Evolutionary conservation across 2,113 vertebrate species (phyloP), one percentile per base, ranked within the genome.

Genomic region (Anolis sagrei): DNA sequence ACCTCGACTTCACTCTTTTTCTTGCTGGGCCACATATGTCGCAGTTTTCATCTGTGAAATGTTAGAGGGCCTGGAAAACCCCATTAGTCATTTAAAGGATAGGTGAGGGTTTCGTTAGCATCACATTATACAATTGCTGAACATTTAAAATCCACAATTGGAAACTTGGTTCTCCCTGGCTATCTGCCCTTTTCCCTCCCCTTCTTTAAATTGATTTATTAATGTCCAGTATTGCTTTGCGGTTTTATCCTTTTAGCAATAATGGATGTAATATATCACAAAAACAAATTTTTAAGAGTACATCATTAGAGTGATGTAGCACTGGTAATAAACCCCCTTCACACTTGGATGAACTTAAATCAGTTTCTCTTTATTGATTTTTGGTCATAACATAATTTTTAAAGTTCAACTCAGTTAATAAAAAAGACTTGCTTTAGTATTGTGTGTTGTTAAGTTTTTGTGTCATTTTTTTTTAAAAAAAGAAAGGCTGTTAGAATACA

Each of bases 321-420:
- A 91, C 95, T 95, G 89, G 97, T 97, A 97, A 97, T 97, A 97
- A 97, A 97, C 95, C 95, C 62, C 95, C 95, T 97, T 97, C 96
- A 97, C 96, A 97, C 96, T 96, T 92, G 95, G 93, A 95, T 97
- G 96, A 97, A 96, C 96, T 97, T 97, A 97, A 97, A 97, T 97
- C 96, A 97, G 97, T 97, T 97, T 97, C 96, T 97, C 95, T 96
- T 97, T 97, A 97, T 97, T 97, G 96, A 97, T 97, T 97, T 97
- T 97, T 97, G 96, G 96, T 97, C 96, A 97, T 97, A 96, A 97
- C 96, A 97, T 97, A 97, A 97, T 97, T 97, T 86, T 97, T 97
- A 97, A 97, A 97, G 96, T 97, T 97, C 96, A 97, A 96, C 94
- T 97, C 96, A 96, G 96, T 97, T 97, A 96, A 97, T 97, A 97